Base-by-base conservation (phyloP, 2,113 vertebrate genomes). In the Heptranchias perlo region DNA sequence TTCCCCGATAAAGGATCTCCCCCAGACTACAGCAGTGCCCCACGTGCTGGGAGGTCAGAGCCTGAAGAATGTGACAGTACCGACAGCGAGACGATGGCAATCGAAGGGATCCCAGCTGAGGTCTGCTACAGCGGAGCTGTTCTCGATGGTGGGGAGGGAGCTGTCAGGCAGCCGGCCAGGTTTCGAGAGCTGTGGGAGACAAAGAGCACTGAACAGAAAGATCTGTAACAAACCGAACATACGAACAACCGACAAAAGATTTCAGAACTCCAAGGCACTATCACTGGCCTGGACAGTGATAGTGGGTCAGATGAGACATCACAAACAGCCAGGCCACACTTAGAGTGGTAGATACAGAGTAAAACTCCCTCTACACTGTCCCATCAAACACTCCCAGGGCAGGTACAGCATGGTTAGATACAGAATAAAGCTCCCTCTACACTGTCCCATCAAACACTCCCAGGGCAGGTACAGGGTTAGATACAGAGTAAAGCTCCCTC, bases 51-150 rank as follows among this genome's bases (percentile, higher is more conserved):
- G 21, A 69, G 11, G 1, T 47, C n/a, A 47, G 61, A 44, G 39
- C 2, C 61, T 94, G 39, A 94, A 47, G 11, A 35, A 91, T 58
- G 93, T 25, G 11, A 16, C 69, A 65, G n/a, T 97, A 99, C 99
- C 99, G 0, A 99, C 98, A 18, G 98, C 99, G 0, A 99, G 98
- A 96, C 97, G 97, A 76, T 96, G 96, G 0, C 97, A 96, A 96
- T 99, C 96, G 0, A 99, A 99, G 52, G 99, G 99, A 96, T 99
- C 99, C 99, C 99, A 99, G 82, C 96, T 97, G 94, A 99, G 97
- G 97, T 99, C 99, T 0, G 98, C 98, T 96, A 99, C 98, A 0
- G 98, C 98, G 0, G 97, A 96, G 0, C 98, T 97, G 0, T 99
- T 99, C 97, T 99, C 98, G 96, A 99, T 97, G 35, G 99, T 99